Base-by-base conservation (phyloP, 2,797 vertebrate genomes). In the Malurus splendens region DNA sequence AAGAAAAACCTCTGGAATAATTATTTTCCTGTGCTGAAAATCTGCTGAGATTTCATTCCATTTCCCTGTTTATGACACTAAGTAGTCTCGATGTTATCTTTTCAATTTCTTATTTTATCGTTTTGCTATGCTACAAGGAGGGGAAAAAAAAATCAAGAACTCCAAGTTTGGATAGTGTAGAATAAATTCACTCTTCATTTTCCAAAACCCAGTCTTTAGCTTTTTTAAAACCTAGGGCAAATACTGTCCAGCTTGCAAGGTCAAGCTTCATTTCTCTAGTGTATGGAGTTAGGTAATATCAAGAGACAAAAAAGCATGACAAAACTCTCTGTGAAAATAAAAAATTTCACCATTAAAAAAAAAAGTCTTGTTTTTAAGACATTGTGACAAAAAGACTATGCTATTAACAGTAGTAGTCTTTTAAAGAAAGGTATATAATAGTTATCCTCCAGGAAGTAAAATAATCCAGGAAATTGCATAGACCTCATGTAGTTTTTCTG, bases 61-160 rank as follows among this genome's bases (percentile, higher is more conserved):
- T 83, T 93, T 72, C 47, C 66, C 80, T 78, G 55, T 87, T 89
- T 80, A 90, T 81, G 90, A 89, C 86, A 81, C 66, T 44, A 86
- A 71, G 66, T 68, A 83, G 84, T 83, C 51, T 45, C 0, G 16
- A 86, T 80, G 73, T 51, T 89, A 87, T 81, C 65, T 91, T 92
- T 89, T 86, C 88, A 81, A 86, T 92, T 94, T 90, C 86, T 87
- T 86, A 77, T 51, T 82, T 82, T 90, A 82, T 87, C 32, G 0
- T 44, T 92, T 67, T 82, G 32, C 44, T 78, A n/a, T 57, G 55
- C 39, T 38, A 72, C 70, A 74, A 89, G 32, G 10, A 80, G 14
- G 71, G 25, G 32, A 32, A 80, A 44, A 65, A 44, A 65, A 76
- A 76, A 89, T 42, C 48, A 82, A 77, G 39, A 44, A 66, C 47